Conservation (phyloP, 2,113 vertebrate species). For the Pagrus major region DNA sequence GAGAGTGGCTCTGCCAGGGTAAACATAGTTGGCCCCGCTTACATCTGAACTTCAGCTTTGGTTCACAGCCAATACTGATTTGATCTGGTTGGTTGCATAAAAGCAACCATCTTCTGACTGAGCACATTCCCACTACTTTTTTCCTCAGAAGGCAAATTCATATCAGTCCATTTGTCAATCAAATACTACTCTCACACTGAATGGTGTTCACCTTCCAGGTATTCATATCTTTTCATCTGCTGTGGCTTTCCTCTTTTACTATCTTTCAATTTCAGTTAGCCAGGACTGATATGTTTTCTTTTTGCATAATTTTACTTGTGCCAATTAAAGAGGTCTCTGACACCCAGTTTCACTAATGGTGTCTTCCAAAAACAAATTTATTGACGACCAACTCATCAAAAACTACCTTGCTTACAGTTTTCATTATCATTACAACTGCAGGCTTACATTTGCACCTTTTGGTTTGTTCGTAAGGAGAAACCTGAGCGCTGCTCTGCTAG, state of each 20-base stretch:
- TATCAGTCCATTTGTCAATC: background rate
- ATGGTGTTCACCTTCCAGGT: background rate
- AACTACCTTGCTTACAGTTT: background rate
- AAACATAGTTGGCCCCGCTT: background rate
- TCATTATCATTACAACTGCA: background rate
- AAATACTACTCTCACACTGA: background rate
- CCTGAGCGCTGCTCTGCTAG: background rate
- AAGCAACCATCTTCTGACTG: background rate
- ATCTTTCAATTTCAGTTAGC: background rate
- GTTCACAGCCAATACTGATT: background rate
- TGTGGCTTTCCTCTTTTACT: background rate
- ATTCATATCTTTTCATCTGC: background rate
- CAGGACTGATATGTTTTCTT: background rate
- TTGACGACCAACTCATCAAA: background rate
- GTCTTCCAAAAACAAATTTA: background rate
- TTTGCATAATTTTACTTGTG: background rate
- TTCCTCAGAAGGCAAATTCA: background rate
- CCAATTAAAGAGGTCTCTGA: background rate
- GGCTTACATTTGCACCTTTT: background rate
- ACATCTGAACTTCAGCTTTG: background rate
- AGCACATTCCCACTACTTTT: background rate
- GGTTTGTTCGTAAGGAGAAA: background rate
- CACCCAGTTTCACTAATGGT: background rate
- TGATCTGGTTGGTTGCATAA: background rate
- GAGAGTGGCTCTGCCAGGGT: background rate